Percentiles rank a stretch among this genome's conserved stretches.
These are phyloP conservation scores for Graptemys geographica DNA, from an alignment of 2,797 vertebrate genomes.

Conservation along the genomic window DNA sequence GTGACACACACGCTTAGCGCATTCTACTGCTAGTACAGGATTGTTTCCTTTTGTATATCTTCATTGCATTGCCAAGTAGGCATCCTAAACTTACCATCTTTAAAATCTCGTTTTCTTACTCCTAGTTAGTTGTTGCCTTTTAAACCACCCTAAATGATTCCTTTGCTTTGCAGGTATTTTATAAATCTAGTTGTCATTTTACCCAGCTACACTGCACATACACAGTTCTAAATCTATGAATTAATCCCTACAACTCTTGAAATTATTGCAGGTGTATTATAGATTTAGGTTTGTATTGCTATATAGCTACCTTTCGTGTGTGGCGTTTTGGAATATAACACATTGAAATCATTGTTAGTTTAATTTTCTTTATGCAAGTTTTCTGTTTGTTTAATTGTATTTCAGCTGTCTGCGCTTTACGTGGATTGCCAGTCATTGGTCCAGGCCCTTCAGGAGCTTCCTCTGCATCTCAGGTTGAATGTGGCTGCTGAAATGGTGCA, in stretches of 20 bases:
- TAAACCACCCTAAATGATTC: not conserved
- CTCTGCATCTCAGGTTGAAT: constrained; percentile 88
- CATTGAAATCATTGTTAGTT: not conserved
- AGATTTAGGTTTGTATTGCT: not conserved
- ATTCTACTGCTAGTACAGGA: not conserved
- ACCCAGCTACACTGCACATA: not conserved
- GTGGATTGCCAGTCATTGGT: constrained; percentile 89
- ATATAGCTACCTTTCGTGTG: not conserved
- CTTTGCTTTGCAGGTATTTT: not conserved
- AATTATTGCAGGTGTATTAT: not conserved
- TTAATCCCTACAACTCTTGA: not conserved
- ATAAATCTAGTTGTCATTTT: not conserved
- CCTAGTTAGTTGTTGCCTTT: not conserved
- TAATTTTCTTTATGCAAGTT: not conserved
- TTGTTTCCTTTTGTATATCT: not conserved
- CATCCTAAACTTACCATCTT: not conserved
- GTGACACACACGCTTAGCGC: not conserved
- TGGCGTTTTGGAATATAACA: not conserved
- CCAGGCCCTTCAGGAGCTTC: constrained; percentile 87
- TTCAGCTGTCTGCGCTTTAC: constrained; percentile 84
- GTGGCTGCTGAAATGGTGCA: constrained; percentile 90
- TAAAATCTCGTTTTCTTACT: not conserved
- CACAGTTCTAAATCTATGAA: not conserved
- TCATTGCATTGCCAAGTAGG: not conserved
- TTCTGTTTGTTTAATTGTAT: constrained; percentile 11